These are phyloP conservation scores for Dipodomys merriami DNA, from an alignment of 2,113 vertebrate genomes.

Conservation along the genomic window DNA sequence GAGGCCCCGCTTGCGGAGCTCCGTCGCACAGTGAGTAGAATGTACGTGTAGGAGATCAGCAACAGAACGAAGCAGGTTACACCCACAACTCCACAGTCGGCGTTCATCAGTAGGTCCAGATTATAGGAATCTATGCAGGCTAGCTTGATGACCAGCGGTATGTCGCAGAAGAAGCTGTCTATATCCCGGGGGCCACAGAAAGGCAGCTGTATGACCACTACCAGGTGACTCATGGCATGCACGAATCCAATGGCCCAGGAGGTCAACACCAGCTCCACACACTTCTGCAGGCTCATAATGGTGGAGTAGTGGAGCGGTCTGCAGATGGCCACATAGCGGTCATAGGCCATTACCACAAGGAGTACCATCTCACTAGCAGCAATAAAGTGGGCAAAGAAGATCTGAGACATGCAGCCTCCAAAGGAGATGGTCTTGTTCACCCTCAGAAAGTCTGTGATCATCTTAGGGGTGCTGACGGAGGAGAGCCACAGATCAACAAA, in stretches of 20 bases:
- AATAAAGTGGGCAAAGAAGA: background rate
- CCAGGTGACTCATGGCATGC: background rate
- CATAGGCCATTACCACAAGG: background rate
- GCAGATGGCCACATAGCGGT: background rate
- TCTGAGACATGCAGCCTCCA: background rate
- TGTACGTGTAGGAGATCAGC: constrained; percentile 66
- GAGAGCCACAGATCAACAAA: too few species aligned
- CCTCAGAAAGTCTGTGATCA: constrained; percentile 4
- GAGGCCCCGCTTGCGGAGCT: background rate
- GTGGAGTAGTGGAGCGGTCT: background rate
- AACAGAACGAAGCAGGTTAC: constrained; percentile 62
- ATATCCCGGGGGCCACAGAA: constrained; percentile 57
- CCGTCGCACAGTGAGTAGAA: constrained; percentile 46
- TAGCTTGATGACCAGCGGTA: constrained; percentile 61
- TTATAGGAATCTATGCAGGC: constrained; percentile 49
- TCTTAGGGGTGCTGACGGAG: background rate
- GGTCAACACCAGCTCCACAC: background rate
- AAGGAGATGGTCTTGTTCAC: background rate
- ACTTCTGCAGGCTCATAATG: background rate
- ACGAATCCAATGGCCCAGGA: background rate
- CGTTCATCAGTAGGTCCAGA: constrained; percentile 53
- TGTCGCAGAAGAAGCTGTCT: constrained; percentile 72
- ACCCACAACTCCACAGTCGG: constrained; percentile 35
- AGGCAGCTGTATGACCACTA: constrained; percentile 46
- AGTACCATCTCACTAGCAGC: background rate